Evolutionary conservation across 2,888 invertebrate species (phyloP), one percentile per base, ranked within the genome.

Genomic region (Coelogynopora nodosa): DNA sequence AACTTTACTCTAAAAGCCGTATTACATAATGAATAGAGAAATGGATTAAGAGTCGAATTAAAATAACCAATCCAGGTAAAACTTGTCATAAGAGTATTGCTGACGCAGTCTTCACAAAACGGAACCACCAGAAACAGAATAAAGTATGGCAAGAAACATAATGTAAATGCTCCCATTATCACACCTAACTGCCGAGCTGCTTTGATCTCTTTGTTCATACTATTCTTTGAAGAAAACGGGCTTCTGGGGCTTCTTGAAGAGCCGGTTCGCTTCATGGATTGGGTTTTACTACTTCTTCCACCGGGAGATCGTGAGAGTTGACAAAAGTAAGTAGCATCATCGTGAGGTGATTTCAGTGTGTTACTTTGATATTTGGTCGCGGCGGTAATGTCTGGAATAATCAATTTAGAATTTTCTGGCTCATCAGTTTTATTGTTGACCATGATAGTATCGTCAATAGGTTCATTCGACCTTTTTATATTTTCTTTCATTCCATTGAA

Each of bases 121-220:
- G 93, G 92, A 88, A 93, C 93, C 27, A 93, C 93, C 85, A 93
- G 91, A 89, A 94, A 94, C 1, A 93, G 90, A 67, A 93, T 92
- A 89, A 94, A 93, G 90, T 94, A 94, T n/a, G 94, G 94, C 30
- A 94, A 90, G 92, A 93, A 94, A 89, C 94, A 94, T 85, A 93
- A 90, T 0, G 93, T 92, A 89, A 94, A 94, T 0, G 93, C 93
- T 27, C 93, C 93, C 90, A 93, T 93, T 85, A 94, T 94, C 18
- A 94, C 93, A 0, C 94, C 93, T 1, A 94, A 91, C 87, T 94
- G 94, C 67, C 93, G 91, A 0, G 93, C 93, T 0, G 94, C 93
- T 88, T 94, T 93, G 82, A 91, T 91, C 87, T 91, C 91, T 83
- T 90, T 5, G 18, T 49, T 49, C 5, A 49, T 18, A 49, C 49